Evolutionary conservation across 1,140 invertebrate species (phyloP), one percentile per base, ranked within the genome.

Genomic region (Drosophila kohkoa): DNA sequence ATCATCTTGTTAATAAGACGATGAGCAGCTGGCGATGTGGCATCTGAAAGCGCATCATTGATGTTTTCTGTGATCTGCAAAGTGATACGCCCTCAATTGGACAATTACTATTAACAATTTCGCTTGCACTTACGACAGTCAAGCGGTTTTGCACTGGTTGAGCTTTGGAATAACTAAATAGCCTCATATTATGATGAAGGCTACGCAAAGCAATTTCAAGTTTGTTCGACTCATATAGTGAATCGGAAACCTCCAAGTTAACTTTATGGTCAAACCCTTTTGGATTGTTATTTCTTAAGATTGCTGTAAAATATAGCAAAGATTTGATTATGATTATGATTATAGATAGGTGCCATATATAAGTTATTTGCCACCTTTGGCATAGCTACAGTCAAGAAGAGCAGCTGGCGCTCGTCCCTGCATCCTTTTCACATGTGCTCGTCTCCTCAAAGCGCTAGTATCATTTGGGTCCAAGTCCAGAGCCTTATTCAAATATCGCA

Each of bases 141-240:
- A 92, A 13, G 5, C 76, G 74, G 11, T 82, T 73, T 8, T 51
- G 5, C 48, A 79, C 54, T 4, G 77, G 10, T 7, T 15, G 41
- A 4, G 48, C 51, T 48, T 90, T 79, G 0, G 65, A 49, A 1
- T 55, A 35, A 13, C 28, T 68, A 32, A 73, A 75, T 3, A 52
- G 45, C 4, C 54, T 32, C 6, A 75, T 10, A 13, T 74, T 68
- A 20, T 60, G 25, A 5, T 83, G 77, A 15, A 90, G 30, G 0
- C 69, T 66, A 1, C 76, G 59, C 30, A 91, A 87, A 25, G 71
- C 7, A 5, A 89, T 60, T 52, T 92, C 91, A 35, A 92, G 75
- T 2, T 66, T 65, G 51, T 91, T 92, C 2, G 79, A 74, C 20
- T 91, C 88, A 25, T 91, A 83, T 0, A 92, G 62, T 0, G 73